Evolutionary conservation across 2,113 vertebrate species (phyloP).

Genomic region (Takifugu bimaculatus): DNA sequence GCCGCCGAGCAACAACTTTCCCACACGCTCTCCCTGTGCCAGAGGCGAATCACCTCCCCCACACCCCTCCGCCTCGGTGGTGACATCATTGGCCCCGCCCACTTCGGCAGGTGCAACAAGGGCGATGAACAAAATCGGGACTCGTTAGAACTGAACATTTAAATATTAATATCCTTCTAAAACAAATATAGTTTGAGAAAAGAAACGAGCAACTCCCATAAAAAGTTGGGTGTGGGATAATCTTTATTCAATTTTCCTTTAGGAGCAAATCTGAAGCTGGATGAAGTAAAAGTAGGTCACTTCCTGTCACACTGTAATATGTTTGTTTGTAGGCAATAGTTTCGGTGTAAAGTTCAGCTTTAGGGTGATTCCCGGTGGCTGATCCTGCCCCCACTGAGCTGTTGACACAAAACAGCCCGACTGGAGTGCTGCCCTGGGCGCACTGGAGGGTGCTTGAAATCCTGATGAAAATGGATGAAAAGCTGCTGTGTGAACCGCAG

Average conservation of each 20-base stretch:
- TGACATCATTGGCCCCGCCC: conserved; percentile 64
- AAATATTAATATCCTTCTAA: neutral
- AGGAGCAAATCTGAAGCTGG: neutral
- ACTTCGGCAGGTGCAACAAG: conserved; percentile 58
- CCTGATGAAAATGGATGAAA: conserved; percentile 18
- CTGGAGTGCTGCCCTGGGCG: conserved; percentile 26
- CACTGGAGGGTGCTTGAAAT: conserved; percentile 24
- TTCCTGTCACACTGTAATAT: neutral
- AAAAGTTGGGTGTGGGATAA: no score
- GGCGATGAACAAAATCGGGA: neutral
- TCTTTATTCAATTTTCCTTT: neutral
- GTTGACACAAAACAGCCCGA: conserved; percentile 33
- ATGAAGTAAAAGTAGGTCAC: neutral
- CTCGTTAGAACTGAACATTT: no score
- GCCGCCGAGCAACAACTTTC: conserved; percentile 1
- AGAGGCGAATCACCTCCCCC: conserved; percentile 8
- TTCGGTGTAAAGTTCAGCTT: conserved; percentile 27
- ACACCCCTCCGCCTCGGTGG: conserved; percentile 24
- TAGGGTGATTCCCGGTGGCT: conserved; percentile 14
- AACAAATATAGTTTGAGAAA: neutral
- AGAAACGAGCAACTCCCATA: no score
- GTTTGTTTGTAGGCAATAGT: conserved; percentile 4
- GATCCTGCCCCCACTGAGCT: conserved; percentile 27
- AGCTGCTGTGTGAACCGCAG: conserved; percentile 4
- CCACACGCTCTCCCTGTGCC: neutral